Evolutionary conservation across 2,113 vertebrate species (phyloP).

Genomic region (Colinus virginianus): DNA sequence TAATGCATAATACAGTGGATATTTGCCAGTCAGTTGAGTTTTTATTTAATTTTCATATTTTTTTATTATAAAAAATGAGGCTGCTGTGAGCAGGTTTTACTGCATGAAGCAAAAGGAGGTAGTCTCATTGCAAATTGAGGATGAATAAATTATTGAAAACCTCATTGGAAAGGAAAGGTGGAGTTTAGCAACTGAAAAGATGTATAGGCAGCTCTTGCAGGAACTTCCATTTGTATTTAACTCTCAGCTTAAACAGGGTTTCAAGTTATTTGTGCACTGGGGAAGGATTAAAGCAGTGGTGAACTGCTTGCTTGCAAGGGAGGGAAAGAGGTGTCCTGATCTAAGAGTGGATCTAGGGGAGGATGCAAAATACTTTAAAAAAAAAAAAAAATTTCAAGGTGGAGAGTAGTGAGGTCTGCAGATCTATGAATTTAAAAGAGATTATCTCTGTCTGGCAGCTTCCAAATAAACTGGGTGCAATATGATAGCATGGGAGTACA

Average conservation of each 20-base stretch:
- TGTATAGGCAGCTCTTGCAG: neutral
- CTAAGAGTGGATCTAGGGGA: neutral
- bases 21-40: neutral
- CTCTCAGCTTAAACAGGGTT: neutral
- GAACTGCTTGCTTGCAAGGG: neutral
- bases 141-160: neutral
- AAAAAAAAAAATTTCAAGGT: neutral
- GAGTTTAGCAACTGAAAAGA: neutral
- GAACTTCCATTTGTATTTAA: neutral
- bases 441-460: neutral
- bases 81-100: neutral
- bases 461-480: neutral
- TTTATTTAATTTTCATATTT: constrained; percentile 6
- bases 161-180: neutral
- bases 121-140: neutral
- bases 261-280: neutral
- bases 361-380: neutral
- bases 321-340: neutral
- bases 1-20: neutral
- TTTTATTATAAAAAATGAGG: neutral
- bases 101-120: neutral
- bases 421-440: neutral
- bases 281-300: neutral
- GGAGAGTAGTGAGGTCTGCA: neutral
- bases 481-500: neutral